phyloP scores from a whole-genome alignment of 2,888 invertebrate genomes.

The Tetropium fuscum region DNA sequence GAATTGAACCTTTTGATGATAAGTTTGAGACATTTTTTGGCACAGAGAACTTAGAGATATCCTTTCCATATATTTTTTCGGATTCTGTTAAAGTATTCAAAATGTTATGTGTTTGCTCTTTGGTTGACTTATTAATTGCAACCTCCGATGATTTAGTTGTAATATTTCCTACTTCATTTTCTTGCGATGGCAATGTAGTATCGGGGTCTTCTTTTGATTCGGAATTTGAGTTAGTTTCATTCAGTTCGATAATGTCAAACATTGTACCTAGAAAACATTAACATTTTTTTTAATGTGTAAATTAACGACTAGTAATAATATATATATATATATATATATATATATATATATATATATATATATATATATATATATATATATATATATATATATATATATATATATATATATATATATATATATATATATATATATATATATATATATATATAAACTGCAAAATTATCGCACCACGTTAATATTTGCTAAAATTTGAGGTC shows the following conservation, averaged over 20 bases:
- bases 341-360: no score
- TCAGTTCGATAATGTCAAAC: slow-evolving; percentile 64
- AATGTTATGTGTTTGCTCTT: background rate
- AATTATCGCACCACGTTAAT: no score
- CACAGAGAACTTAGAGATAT: slow-evolving; percentile 44
- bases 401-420: no score
- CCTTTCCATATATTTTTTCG: slow-evolving; percentile 41
- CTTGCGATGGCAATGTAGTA: no score
- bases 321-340: no score
- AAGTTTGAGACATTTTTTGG: slow-evolving; percentile 36
- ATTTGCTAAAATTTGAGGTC: no score
- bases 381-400: no score
- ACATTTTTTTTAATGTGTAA: no score
- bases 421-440: no score
- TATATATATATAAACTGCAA: no score
- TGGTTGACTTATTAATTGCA: slow-evolving; percentile 41
- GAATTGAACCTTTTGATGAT: background rate
- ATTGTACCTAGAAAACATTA: slow-evolving; percentile 61
- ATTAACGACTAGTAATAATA: no score
- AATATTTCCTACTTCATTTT: slow-evolving; percentile 29
- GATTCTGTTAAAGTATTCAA: slow-evolving; percentile 32
- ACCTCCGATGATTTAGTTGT: slow-evolving; percentile 46
- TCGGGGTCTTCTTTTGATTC: slow-evolving; percentile 38
- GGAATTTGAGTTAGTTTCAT: slow-evolving; percentile 58
- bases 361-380: no score